Evolutionary conservation across 2,888 invertebrate genomes (phyloP), one percentile per base, ranked within the genome.

Genomic region (Rhagonycha lutea): DNA sequence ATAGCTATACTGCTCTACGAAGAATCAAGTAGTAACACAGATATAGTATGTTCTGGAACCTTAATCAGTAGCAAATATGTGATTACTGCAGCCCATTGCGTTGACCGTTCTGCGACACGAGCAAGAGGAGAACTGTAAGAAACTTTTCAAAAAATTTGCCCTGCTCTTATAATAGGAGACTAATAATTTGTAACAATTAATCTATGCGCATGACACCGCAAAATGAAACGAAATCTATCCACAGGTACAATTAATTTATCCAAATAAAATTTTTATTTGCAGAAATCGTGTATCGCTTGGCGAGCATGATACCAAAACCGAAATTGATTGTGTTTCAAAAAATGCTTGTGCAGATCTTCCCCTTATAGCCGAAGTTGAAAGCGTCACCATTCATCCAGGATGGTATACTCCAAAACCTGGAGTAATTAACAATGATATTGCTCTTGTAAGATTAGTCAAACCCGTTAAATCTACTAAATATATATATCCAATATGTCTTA

Each of bases 31-130:
- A 8, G n/a, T 2, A 10, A 7, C 1, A 4, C 28, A 23, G 18
- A 23, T 11, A 60, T 60, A 3, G 1, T 0, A 2, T 92, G 92
- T 81, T 92, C 92, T n/a, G 92, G 92, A 1, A 90, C 89, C 0
- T 83, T 92, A 69, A 89, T 92, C 75, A 92, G 90, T 82, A 88
- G 87, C 67, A 88, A 90, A 0, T 92, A 91, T 72, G 86, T 92
- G 1, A 80, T 92, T 77, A 92, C 92, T 1, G 92, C 92, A 1
- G 92, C 91, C 0, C 92, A 92, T 83, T 92, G 92, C 81, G 89
- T 92, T 8, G 87, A 86, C 28, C n/a, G 24, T 0, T 8, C 0
- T 1, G 75, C 71, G 8, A 11, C 68, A 12, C 28, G 60, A 5
- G 91, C 90, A 23, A 89, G 90, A 18, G 90, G 90, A 62, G 88